A percentile compares a stretch with the other conserved stretches of the same genome.
Conservation (phyloP, 2,888 invertebrate species). For the Anticlea derivata region DNA sequence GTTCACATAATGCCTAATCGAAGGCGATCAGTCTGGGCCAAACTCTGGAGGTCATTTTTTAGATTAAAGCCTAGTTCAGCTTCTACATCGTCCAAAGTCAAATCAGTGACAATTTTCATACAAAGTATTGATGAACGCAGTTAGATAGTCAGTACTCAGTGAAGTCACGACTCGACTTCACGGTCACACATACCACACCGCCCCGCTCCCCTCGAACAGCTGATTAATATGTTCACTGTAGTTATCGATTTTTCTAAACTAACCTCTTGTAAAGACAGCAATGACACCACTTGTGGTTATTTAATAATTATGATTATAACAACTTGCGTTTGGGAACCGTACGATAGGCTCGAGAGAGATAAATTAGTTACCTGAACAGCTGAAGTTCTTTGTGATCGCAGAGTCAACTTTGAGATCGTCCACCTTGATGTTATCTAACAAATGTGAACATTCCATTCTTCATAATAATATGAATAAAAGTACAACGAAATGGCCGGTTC, state of each 20-base stretch:
- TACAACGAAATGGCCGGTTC: constrained; percentile 53
- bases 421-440: constrained; percentile 86
- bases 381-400: constrained; percentile 85
- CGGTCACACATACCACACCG: constrained; percentile 72
- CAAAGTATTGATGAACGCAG: constrained; percentile 57
- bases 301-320: constrained; percentile 23
- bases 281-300: constrained; percentile 39
- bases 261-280: constrained; percentile 61
- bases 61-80: no score
- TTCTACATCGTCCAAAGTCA: no score
- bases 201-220: constrained; percentile 75
- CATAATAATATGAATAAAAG: constrained; percentile 58
- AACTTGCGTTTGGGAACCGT: constrained; percentile 38
- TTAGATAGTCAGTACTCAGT: no score
- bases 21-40: no score
- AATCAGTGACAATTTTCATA: no score
- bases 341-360: constrained; percentile 45
- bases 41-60: no score
- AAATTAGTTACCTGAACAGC: constrained; percentile 86
- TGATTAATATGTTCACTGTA: constrained; percentile 77
- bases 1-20: no score
- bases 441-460: constrained; percentile 88
- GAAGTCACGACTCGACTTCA: no score
- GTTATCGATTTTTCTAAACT: constrained; percentile 78
- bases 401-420: constrained; percentile 75